Percentiles rank a stretch among this genome's conserved stretches.
These are phyloP conservation scores for Larimichthys polyactis DNA, from an alignment of 2,113 vertebrate species.

Conservation along the genomic window DNA sequence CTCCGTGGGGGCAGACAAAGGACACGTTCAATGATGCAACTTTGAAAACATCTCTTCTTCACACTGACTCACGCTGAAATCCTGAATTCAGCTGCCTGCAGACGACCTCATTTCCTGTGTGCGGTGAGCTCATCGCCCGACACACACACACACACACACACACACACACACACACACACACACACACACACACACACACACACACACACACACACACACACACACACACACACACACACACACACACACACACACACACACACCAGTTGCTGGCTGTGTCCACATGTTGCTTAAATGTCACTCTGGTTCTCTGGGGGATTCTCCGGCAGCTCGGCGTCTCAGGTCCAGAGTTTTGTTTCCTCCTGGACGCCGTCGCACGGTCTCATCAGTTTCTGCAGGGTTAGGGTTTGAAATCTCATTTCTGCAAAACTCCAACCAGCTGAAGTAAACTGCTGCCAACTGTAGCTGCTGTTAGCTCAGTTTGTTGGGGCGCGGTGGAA, in stretches of 20 bases:
- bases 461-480: too few relatives aligned
- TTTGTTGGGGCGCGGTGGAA: too few relatives aligned
- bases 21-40: neutral
- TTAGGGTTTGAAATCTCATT: too few relatives aligned
- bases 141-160: neutral
- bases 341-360: conserved; percentile 13
- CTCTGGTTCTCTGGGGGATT: conserved; percentile 6
- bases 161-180: neutral
- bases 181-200: conserved; percentile 15
- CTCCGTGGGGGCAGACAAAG: neutral
- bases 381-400: too few relatives aligned
- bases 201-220: conserved; percentile 32
- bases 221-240: neutral
- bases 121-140: conserved; percentile 31
- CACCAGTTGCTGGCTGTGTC: neutral
- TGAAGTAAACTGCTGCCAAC: too few relatives aligned
- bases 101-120: conserved; percentile 51
- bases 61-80: conserved; percentile 28
- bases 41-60: neutral
- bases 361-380: neutral
- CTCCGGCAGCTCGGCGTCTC: conserved; percentile 7
- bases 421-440: too few relatives aligned
- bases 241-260: conserved; percentile 2
- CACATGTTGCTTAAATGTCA: conserved; percentile 38
- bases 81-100: conserved; percentile 20